phyloP scores from a whole-genome alignment of 1,140 invertebrate genomes.

The Drosophila tsacasi region DNA sequence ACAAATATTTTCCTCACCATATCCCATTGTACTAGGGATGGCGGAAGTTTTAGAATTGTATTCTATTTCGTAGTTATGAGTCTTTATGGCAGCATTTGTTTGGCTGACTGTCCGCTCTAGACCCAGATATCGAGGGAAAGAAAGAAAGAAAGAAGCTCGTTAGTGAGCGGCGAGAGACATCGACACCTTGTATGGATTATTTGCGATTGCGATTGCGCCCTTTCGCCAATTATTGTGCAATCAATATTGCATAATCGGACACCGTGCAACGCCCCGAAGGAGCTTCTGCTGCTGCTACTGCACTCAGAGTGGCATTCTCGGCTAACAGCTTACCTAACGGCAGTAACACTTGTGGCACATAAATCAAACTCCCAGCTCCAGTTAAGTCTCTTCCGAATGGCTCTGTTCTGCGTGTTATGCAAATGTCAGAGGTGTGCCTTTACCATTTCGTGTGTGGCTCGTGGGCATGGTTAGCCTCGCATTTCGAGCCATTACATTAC shows the following conservation, averaged over 20 bases:
- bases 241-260: constrained; percentile 81
- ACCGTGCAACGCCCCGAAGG: constrained; percentile 40
- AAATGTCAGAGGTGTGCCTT: constrained; percentile 78
- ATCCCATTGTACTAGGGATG: constrained; percentile 43
- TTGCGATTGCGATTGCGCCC: constrained; percentile 67
- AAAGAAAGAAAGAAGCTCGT: constrained; percentile 65
- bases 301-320: constrained; percentile 4
- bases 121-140: constrained; percentile 45
- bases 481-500: constrained; percentile 52
- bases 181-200: constrained; percentile 77
- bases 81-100: constrained; percentile 79
- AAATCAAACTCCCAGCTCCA: constrained; percentile 65
- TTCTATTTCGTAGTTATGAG: constrained; percentile 62
- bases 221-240: constrained; percentile 83
- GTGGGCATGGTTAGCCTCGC: constrained; percentile 68
- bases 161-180: constrained; percentile 65
- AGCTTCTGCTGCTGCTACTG: constrained; percentile 5
- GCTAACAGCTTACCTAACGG: constrained; percentile 76
- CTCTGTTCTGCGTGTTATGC: constrained; percentile 71
- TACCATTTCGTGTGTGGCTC: constrained; percentile 76
- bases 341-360: constrained; percentile 81
- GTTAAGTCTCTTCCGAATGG: constrained; percentile 22
- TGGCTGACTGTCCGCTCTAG: constrained; percentile 55
- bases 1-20: background rate
- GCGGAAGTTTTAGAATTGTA: constrained; percentile 62